Percentiles rank a stretch among this genome's conserved stretches.
Evolutionary conservation across 2,888 invertebrate genomes (phyloP).

Genomic region (Epinotia brunnichana): DNA sequence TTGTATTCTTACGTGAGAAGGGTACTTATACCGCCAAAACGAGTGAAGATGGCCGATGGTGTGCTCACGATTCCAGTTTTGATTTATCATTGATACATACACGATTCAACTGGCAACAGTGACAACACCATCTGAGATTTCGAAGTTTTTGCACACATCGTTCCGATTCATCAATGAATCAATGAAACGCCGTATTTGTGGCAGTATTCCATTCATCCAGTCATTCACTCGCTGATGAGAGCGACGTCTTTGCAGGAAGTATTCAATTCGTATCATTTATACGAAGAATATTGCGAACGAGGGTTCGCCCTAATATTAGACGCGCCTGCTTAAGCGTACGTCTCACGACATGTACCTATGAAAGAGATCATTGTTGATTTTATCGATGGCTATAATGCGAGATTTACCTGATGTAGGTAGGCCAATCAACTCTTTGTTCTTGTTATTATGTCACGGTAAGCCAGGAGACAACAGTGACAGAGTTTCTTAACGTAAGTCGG

Average conservation of each 20-base stretch:
- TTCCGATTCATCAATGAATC: constrained; percentile 15
- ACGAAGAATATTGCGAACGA: constrained; percentile 30
- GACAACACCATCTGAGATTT: not conserved
- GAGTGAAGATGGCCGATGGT: too few relatives aligned
- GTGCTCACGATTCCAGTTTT: not conserved
- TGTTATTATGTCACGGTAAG: too few relatives aligned
- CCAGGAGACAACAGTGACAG: too few relatives aligned
- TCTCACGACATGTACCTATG: too few relatives aligned
- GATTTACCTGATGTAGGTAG: too few relatives aligned
- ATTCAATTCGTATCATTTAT: constrained; percentile 47
- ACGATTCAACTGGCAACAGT: not conserved
- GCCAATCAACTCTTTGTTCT: too few relatives aligned
- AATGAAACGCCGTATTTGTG: not conserved
- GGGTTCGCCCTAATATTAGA: constrained; percentile 1
- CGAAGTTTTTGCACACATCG: not conserved
- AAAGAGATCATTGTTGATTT: not conserved
- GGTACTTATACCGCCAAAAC: too few relatives aligned
- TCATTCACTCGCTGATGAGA: constrained; percentile 18
- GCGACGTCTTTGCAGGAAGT: constrained; percentile 46
- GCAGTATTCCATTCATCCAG: constrained; percentile 23
- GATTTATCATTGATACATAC: not conserved
- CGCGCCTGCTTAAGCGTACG: not conserved
- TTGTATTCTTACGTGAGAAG: too few relatives aligned
- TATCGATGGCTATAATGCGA: not conserved
- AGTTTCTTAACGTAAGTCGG: too few relatives aligned